These are phyloP conservation scores for Mormyrus proboscirostris DNA, from an alignment of 2,797 vertebrate species.

Conservation along the genomic window DNA sequence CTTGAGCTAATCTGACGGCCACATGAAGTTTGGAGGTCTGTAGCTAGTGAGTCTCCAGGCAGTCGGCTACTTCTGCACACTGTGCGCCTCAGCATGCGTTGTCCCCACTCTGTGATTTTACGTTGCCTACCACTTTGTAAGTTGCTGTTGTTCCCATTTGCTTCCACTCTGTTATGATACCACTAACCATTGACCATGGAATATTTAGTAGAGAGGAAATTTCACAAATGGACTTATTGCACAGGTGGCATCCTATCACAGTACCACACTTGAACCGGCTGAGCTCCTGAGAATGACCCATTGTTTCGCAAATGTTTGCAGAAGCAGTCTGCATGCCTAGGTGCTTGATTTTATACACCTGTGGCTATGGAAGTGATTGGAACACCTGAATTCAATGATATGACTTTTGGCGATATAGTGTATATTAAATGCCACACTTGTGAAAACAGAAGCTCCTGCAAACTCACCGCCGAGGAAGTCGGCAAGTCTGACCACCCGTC, in stretches of 20 bases:
- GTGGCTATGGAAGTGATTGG: not conserved
- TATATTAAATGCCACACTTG: slow-evolving; percentile 8
- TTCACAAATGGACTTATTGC: not conserved
- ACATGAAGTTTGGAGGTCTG: not conserved
- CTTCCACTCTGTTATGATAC: not conserved
- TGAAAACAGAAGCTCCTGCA: slow-evolving; percentile 22
- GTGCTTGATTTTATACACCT: not conserved
- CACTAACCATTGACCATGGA: not conserved
- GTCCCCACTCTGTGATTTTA: not conserved
- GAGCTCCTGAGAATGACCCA: not conserved
- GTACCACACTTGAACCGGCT: not conserved
- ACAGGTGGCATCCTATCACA: not conserved
- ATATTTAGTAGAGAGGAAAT: not conserved
- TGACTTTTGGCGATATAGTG: not conserved
- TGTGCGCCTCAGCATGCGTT: not conserved
- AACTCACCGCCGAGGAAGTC: slow-evolving; percentile 43
- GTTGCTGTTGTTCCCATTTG: not conserved
- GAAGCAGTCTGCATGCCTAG: not conserved
- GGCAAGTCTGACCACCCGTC: slow-evolving; percentile 31
- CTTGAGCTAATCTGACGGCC: not conserved
- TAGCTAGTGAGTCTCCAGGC: not conserved
- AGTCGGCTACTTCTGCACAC: not conserved
- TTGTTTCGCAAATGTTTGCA: not conserved
- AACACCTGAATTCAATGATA: not conserved
- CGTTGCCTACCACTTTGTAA: not conserved